Evolutionary conservation across 2,888 invertebrate species (phyloP).

Genomic region (Anarsia innoxiella): DNA sequence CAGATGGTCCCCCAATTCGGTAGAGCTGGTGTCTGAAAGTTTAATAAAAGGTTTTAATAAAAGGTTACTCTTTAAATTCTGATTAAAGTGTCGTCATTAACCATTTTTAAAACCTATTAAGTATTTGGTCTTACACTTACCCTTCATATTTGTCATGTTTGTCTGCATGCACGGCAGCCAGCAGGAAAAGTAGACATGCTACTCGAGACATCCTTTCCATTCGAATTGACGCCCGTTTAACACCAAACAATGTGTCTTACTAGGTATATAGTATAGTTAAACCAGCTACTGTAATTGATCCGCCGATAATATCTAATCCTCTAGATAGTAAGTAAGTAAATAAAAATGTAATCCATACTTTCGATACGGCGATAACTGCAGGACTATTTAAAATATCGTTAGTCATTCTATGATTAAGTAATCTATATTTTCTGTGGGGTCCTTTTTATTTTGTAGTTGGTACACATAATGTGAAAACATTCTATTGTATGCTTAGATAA

Average conservation of each 20-base stretch:
- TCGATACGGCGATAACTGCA: no score
- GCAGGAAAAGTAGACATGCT: slow-evolving; percentile 35
- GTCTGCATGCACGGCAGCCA: slow-evolving; percentile 32
- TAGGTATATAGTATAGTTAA: no score
- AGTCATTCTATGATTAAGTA: no score
- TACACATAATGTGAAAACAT: no score
- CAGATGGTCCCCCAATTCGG: slow-evolving; percentile 40
- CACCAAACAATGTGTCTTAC: no score
- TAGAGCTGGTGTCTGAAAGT: slow-evolving; percentile 51
- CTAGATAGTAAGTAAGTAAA: no score
- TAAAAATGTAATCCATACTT: no score
- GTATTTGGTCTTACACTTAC: slow-evolving; percentile 29
- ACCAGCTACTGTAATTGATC: neutral
- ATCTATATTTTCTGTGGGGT: no score
- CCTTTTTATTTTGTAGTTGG: no score
- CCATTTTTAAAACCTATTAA: neutral
- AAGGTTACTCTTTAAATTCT: no score
- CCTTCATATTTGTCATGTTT: slow-evolving; percentile 63
- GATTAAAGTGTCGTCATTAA: neutral
- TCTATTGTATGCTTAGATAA: no score
- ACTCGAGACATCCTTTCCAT: slow-evolving; percentile 38
- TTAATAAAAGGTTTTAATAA: neutral
- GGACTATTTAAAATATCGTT: no score
- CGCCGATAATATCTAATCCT: slow-evolving; percentile 3
- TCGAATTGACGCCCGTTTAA: neutral